These are phyloP conservation scores for Anhinga rufa DNA, from an alignment of 2,113 vertebrate species.

Conservation along the genomic window DNA sequence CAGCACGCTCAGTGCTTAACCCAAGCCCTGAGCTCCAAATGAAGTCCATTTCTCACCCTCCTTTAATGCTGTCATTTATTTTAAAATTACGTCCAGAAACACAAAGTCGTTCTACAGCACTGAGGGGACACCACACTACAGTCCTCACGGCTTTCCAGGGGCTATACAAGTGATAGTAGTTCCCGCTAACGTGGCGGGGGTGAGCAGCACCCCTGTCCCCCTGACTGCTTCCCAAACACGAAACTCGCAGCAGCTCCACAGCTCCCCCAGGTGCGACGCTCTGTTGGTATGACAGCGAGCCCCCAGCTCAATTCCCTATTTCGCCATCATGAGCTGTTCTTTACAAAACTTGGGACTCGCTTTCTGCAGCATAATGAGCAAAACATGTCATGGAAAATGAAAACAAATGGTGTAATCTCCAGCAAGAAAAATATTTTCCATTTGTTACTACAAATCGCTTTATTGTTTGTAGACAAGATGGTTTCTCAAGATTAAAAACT, in stretches of 20 bases:
- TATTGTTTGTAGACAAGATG: neutral
- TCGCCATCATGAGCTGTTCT: neutral
- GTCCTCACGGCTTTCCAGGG: neutral
- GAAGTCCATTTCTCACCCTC: neutral
- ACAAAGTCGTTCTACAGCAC: neutral
- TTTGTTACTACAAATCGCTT: neutral
- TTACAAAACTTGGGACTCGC: neutral
- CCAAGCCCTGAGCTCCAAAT: neutral
- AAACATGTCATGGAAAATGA: neutral
- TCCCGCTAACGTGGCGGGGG: neutral
- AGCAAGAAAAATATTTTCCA: neutral
- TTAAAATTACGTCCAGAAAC: neutral
- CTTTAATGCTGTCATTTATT: neutral
- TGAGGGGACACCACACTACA: too few species aligned
- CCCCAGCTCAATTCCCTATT: neutral
- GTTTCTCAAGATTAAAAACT: neutral
- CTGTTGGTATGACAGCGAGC: neutral
- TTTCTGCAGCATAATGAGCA: slow-evolving; percentile 6
- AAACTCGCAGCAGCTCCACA: neutral
- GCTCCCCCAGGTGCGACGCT: neutral
- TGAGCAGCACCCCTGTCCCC: neutral
- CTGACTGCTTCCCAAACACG: neutral
- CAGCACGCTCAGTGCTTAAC: neutral
- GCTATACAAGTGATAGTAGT: too few species aligned
- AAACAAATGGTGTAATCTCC: slow-evolving; percentile 25